These are phyloP conservation scores for Heliconius nattereri DNA, from an alignment of 1,140 invertebrate species.

Conservation along the genomic window DNA sequence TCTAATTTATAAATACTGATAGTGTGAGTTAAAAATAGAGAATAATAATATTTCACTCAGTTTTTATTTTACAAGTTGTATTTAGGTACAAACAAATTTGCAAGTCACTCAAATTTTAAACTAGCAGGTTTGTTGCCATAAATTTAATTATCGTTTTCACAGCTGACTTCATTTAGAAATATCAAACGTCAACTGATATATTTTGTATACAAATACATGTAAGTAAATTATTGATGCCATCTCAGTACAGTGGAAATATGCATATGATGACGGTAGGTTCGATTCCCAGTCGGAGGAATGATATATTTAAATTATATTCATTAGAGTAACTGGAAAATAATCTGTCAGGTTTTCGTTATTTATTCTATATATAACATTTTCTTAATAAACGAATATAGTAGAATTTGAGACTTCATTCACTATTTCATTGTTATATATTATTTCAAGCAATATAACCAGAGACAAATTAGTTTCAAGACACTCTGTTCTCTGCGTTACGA, in stretches of 20 bases:
- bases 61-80: background rate
- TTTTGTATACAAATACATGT: background rate
- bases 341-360: no score
- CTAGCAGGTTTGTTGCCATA: background rate
- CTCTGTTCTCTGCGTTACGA: no score
- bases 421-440: no score
- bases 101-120: background rate
- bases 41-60: background rate
- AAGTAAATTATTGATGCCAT: background rate
- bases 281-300: background rate
- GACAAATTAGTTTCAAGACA: no score
- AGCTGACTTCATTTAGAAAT: background rate
- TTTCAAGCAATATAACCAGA: no score
- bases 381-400: no score
- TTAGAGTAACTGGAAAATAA: no score
- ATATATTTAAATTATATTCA: background rate
- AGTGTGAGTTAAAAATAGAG: background rate
- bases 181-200: background rate
- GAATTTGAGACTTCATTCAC: no score
- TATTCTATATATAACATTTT: no score
- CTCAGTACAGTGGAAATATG: background rate
- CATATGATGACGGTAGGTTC: background rate
- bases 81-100: background rate
- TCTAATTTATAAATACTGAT: background rate
- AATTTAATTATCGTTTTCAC: background rate